phyloP scores from a whole-genome alignment of 2,797 vertebrate genomes.

The Peromyscus eremicus region DNA sequence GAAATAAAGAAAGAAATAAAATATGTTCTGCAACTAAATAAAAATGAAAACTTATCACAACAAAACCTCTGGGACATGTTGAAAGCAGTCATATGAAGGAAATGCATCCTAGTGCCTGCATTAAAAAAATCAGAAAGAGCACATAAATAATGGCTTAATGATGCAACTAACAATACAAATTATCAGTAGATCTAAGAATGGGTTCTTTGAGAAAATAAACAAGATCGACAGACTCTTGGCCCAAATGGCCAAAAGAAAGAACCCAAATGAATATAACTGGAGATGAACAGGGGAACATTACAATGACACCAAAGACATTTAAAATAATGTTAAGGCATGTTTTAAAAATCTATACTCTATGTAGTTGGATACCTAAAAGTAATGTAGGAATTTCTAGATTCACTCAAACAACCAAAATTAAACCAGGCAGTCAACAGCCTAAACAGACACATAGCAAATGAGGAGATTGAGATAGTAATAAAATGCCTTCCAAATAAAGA shows the following conservation, averaged over 20 bases:
- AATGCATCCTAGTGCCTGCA: background rate
- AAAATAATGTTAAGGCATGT: background rate
- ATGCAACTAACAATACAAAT: background rate
- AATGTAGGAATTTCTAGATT: background rate
- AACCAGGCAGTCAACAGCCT: background rate
- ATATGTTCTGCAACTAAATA: background rate
- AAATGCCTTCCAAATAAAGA: background rate
- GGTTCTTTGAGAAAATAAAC: background rate
- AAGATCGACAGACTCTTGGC: background rate
- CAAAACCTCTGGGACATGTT: background rate
- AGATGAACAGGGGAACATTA: too few species aligned
- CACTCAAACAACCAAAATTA: background rate
- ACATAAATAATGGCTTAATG: background rate
- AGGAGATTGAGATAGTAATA: background rate
- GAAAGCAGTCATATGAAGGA: background rate
- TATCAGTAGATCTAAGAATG: background rate
- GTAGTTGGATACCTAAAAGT: background rate
- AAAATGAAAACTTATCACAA: background rate
- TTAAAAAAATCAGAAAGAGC: background rate
- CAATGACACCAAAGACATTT: background rate
- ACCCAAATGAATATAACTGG: background rate
- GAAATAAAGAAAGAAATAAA: background rate
- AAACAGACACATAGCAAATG: background rate
- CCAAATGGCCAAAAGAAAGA: background rate
- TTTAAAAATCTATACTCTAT: background rate